A percentile compares a stretch with the other conserved stretches of the same genome.
Conservation (phyloP, 2,113 vertebrate species). For the Hemicordylus capensis region DNA sequence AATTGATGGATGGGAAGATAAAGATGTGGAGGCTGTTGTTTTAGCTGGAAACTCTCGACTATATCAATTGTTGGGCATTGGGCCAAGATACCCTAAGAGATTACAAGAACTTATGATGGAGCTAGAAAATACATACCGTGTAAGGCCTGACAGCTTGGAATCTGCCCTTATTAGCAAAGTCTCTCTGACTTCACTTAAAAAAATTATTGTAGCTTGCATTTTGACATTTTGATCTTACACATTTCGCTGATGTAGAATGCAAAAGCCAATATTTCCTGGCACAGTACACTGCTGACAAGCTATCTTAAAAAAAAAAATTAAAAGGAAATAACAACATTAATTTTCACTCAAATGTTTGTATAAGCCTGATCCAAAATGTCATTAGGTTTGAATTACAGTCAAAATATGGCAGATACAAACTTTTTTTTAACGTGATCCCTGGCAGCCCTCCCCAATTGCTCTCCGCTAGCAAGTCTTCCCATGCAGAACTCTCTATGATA, state of each 20-base stretch:
- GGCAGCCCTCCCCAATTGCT: no score
- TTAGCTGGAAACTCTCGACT: slow-evolving; percentile 67
- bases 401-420: neutral
- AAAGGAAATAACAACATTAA: neutral
- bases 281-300: fast-evolving
- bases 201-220: neutral
- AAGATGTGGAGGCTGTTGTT: slow-evolving; percentile 72
- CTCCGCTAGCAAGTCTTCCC: neutral
- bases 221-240: slow-evolving; percentile 1
- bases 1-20: slow-evolving; percentile 71
- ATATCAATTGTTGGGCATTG: slow-evolving; percentile 61
- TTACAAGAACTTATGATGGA: slow-evolving; percentile 63
- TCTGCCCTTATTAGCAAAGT: slow-evolving; percentile 43
- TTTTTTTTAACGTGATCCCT: neutral
- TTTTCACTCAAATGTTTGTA: neutral
- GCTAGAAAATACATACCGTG: slow-evolving; percentile 40
- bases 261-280: slow-evolving; percentile 6
- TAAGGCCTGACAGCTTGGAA: slow-evolving; percentile 51
- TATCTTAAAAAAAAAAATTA: neutral
- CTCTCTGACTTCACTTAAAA: neutral
- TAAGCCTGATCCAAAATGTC: neutral
- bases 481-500: neutral
- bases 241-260: slow-evolving; percentile 19
- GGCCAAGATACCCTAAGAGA: slow-evolving; percentile 55
- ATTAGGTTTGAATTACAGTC: neutral